These are phyloP conservation scores for Coboldia fuscipes DNA, from an alignment of 1,140 invertebrate species.

Conservation along the genomic window DNA sequence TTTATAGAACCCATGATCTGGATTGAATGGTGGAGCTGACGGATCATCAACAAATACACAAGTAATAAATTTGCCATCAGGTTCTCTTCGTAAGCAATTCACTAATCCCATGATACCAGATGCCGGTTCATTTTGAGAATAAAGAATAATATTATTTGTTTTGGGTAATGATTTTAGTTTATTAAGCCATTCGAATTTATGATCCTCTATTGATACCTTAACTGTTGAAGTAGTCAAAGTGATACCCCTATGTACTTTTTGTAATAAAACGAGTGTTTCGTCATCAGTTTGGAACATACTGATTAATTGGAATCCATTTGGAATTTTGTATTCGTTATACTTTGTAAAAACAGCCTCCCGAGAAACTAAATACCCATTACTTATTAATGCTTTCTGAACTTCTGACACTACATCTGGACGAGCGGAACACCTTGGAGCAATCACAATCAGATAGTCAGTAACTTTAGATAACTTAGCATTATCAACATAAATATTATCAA, in stretches of 20 bases:
- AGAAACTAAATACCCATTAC: slow-evolving; percentile 26
- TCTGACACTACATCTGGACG: slow-evolving; percentile 11
- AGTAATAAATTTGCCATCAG: slow-evolving; percentile 34
- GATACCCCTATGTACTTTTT: slow-evolving; percentile 11
- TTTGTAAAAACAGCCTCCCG: slow-evolving; percentile 15
- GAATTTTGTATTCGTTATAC: slow-evolving; percentile 7
- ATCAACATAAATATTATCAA: slow-evolving; percentile 32
- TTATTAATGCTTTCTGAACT: slow-evolving; percentile 12
- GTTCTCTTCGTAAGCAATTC: slow-evolving; percentile 49
- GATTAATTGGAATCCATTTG: slow-evolving; percentile 11
- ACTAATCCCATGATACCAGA: slow-evolving; percentile 70
- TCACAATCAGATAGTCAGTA: slow-evolving; percentile 28
- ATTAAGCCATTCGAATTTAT: slow-evolving; percentile 26
- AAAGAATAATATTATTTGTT: slow-evolving; percentile 25
- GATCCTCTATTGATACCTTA: slow-evolving; percentile 12
- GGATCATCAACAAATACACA: slow-evolving; percentile 40
- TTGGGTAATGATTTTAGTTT: slow-evolving; percentile 30
- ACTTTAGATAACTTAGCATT: slow-evolving; percentile 33
- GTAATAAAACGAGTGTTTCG: slow-evolving; percentile 14
- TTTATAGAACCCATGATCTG: slow-evolving; percentile 37
- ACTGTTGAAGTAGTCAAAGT: slow-evolving; percentile 12
- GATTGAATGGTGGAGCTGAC: slow-evolving; percentile 38
- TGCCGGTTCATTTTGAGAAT: slow-evolving; percentile 33
- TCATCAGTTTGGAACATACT: slow-evolving; percentile 12
- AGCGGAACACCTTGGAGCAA: slow-evolving; percentile 24